Conservation (phyloP, 64 coral and sea anemone species). For the Pocillopora verrucosa region DNA sequence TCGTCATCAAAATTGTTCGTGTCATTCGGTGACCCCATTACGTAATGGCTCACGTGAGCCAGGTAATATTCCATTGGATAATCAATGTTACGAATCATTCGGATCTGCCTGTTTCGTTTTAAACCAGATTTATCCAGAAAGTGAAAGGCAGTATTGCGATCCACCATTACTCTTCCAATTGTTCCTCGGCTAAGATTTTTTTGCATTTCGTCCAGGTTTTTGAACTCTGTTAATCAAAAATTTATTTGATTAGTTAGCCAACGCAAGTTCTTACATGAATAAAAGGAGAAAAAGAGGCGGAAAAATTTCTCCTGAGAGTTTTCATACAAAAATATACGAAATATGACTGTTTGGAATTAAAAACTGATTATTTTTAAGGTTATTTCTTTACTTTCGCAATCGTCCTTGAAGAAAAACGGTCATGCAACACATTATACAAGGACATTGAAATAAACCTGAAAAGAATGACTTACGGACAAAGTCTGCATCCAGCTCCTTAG, state of each 20-base stretch:
- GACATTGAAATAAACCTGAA: neutral
- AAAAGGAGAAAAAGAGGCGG: too few species aligned
- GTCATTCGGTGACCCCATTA: neutral
- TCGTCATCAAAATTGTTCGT: neutral
- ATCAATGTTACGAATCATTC: constrained; percentile 24
- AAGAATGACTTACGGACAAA: constrained; percentile 8
- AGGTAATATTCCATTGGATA: constrained; percentile 36
- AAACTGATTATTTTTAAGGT: too few species aligned
- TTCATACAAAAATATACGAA: too few species aligned
- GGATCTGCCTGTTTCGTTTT: constrained; percentile 28
- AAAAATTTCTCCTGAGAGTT: too few species aligned
- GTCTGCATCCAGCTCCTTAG: neutral
- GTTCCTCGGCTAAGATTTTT: neutral
- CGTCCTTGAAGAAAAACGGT: neutral
- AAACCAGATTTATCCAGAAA: constrained; percentile 20
- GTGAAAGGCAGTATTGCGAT: constrained; percentile 31
- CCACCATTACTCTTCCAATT: constrained; percentile 32
- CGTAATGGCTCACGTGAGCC: neutral
- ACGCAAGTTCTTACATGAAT: neutral
- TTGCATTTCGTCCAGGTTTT: constrained; percentile 38
- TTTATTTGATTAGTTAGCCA: neutral
- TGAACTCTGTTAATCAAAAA: neutral
- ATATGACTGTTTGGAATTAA: too few species aligned
- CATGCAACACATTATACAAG: neutral
- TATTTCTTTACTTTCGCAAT: too few species aligned